Conservation (phyloP, 2,888 invertebrate genomes). For the Labia minor region DNA sequence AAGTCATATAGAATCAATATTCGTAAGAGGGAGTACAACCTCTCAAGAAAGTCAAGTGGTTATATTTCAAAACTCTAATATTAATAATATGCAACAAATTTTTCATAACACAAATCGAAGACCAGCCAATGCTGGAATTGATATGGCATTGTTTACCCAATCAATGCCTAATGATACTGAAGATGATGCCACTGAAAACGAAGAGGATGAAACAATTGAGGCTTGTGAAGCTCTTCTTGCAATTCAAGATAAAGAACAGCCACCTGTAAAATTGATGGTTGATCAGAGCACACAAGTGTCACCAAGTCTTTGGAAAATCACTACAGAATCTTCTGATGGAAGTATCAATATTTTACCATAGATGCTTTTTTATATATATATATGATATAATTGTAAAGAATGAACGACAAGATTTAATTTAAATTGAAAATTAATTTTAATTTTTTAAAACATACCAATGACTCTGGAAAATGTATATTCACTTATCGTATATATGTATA, state of each 20-base stretch:
- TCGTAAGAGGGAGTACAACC: conserved; percentile 54
- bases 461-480: too few species aligned
- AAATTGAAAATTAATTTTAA: too few species aligned
- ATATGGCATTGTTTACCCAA: conserved; percentile 31
- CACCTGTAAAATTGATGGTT: background rate
- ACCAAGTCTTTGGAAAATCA: background rate
- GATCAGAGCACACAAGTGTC: background rate
- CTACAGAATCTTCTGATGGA: background rate
- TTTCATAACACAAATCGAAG: conserved; percentile 43
- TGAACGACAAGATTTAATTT: too few species aligned
- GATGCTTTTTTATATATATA: background rate
- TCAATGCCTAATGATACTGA: conserved; percentile 21
- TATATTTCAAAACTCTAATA: background rate
- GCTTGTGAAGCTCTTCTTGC: background rate
- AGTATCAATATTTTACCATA: background rate
- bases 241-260: background rate
- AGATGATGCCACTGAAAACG: conserved; percentile 22
- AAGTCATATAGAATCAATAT: conserved; percentile 32
- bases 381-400: too few species aligned
- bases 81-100: conserved; percentile 30
- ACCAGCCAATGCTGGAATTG: conserved; percentile 41
- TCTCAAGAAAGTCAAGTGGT: conserved; percentile 63
- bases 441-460: too few species aligned
- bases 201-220: conserved; percentile 14
- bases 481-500: too few species aligned